Conservation (phyloP, 92 coral and sea anemone species). For the Epizoanthus scotinus region DNA sequence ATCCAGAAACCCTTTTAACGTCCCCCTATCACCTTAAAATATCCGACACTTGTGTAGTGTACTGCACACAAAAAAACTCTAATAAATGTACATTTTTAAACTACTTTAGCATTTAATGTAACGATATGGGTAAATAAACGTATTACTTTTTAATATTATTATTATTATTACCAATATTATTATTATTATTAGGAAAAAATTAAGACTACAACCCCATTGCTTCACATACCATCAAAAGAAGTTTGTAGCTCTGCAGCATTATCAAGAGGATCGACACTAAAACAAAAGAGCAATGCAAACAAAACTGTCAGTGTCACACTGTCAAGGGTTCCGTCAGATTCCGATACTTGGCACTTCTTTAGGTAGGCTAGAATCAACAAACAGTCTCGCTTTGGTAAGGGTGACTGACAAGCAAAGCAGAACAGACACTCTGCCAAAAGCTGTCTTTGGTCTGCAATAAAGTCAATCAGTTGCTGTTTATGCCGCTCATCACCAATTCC, state of each 20-base stretch:
- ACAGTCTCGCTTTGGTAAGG: constrained; percentile 83
- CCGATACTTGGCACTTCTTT: constrained; percentile 67
- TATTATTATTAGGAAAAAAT: too few species aligned
- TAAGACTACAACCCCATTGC: background rate
- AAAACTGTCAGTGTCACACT: constrained; percentile 81
- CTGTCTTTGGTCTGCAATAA: constrained; percentile 93
- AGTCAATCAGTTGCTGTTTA: constrained; percentile 90
- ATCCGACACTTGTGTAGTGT: too few species aligned
- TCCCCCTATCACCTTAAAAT: too few species aligned
- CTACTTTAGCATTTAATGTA: too few species aligned
- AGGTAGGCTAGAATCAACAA: constrained; percentile 72
- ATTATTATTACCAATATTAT: too few species aligned
- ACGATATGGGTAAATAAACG: too few species aligned
- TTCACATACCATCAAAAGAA: constrained; percentile 66
- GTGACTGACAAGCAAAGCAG: constrained; percentile 92
- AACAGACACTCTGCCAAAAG: constrained; percentile 92
- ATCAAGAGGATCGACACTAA: constrained; percentile 87
- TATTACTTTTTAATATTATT: too few species aligned
- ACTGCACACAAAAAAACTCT: too few species aligned
- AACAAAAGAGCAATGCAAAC: constrained; percentile 83
- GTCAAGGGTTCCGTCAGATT: constrained; percentile 81
- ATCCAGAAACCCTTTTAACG: too few species aligned
- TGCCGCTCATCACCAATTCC: constrained; percentile 94
- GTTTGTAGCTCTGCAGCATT: constrained; percentile 77
- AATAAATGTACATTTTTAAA: too few species aligned